phyloP scores from a whole-genome alignment of 1,140 invertebrate species.

The Paramacrobiotus metropolitanus region DNA sequence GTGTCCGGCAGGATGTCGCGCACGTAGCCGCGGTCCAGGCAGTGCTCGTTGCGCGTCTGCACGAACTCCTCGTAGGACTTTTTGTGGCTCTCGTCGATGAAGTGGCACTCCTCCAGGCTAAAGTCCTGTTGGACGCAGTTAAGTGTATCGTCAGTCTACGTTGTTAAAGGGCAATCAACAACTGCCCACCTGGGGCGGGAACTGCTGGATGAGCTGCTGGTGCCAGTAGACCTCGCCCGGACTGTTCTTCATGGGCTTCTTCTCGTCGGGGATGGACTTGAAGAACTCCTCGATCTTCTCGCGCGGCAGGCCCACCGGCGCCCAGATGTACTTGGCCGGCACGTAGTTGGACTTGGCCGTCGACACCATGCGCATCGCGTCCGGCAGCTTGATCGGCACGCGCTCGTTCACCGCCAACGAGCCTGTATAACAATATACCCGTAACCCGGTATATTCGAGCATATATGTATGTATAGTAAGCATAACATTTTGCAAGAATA shows the following conservation, averaged over 20 bases:
- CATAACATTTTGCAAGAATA: background rate
- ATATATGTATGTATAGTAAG: background rate
- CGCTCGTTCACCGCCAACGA: background rate
- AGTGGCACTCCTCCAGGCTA: conserved; percentile 59
- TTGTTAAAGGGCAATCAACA: too few species aligned
- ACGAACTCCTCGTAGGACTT: conserved; percentile 67
- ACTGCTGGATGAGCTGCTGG: conserved; percentile 57
- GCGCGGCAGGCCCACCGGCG: conserved; percentile 10
- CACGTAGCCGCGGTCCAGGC: conserved; percentile 67
- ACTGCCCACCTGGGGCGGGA: conserved; percentile 89
- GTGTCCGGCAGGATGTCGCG: conserved; percentile 21
- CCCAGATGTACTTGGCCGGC: background rate
- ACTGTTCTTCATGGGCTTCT: conserved; percentile 46
- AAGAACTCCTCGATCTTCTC: conserved; percentile 41
- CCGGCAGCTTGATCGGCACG: conserved; percentile 10
- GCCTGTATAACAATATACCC: conserved; percentile 1
- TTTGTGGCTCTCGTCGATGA: conserved; percentile 44
- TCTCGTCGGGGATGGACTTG: conserved; percentile 42
- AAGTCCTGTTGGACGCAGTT: too few species aligned
- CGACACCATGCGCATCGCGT: conserved; percentile 17
- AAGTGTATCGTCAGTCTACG: too few species aligned
- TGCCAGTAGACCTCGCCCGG: conserved; percentile 51
- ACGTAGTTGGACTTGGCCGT: conserved; percentile 15
- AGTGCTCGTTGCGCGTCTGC: conserved; percentile 68
- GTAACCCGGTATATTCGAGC: background rate